Percentiles rank a stretch among this genome's conserved stretches.
phyloP scores from a whole-genome alignment of 2,113 vertebrate species.

The Columbina picui region DNA sequence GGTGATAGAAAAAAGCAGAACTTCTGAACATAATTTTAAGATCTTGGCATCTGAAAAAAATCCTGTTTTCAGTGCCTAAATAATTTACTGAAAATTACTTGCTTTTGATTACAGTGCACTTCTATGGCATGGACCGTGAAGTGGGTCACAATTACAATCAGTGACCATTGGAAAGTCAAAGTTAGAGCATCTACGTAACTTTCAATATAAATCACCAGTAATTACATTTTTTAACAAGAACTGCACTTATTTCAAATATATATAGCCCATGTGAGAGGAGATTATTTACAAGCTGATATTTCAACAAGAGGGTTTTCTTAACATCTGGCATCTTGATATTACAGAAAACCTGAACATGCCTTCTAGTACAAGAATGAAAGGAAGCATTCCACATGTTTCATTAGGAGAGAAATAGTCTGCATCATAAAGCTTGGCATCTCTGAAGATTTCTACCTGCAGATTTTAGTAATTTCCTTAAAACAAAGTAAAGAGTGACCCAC shows the following conservation, averaged over 20 bases:
- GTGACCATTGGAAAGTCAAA: not conserved
- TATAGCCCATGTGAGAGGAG: not conserved
- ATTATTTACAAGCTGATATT: not conserved
- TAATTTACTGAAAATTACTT: not conserved
- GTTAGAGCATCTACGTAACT: not conserved
- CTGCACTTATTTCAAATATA: not conserved
- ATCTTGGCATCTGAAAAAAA: not conserved
- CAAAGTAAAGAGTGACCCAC: not conserved
- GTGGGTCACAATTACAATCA: not conserved
- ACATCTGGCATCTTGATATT: not conserved
- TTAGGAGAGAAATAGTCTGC: not conserved
- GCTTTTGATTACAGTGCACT: not conserved
- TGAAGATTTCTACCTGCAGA: not conserved
- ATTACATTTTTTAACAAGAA: not conserved
- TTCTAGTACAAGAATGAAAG: not conserved
- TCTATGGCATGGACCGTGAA: not conserved
- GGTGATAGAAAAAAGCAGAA: not conserved
- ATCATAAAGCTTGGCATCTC: not conserved
- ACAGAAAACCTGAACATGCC: not conserved
- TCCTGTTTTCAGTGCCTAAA: not conserved
- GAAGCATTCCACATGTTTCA: not conserved
- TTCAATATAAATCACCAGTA: not conserved
- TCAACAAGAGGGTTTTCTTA: not conserved
- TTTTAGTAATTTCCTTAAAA: not conserved
- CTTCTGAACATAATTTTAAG: not conserved